phyloP scores from a whole-genome alignment of 2,113 vertebrate genomes.

The Anser brachyrhynchus region DNA sequence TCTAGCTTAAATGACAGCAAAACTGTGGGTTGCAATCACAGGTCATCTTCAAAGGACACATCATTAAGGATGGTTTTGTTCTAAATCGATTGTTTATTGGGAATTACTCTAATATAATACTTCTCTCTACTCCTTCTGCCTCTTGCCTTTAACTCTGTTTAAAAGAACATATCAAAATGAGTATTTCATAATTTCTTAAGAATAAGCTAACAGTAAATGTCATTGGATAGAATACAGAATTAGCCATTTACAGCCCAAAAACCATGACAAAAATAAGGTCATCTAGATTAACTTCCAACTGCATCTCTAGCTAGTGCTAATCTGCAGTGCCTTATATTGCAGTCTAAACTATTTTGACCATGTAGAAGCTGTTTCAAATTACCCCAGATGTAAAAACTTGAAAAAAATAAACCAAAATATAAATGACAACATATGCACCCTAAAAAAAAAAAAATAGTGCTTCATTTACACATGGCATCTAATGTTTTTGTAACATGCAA shows the following conservation, averaged over 20 bases:
- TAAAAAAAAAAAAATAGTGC: not conserved
- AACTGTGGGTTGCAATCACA: conserved; percentile 67
- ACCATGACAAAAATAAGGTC: not conserved
- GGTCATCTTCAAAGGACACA: conserved; percentile 68
- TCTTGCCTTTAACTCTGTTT: not conserved
- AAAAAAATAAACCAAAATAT: not conserved
- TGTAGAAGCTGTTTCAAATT: not conserved
- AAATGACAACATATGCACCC: not conserved
- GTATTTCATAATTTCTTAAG: not conserved
- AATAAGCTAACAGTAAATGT: not conserved
- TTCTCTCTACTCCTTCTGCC: not conserved
- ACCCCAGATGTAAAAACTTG: not conserved
- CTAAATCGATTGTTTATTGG: conserved; percentile 17
- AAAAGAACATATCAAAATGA: not conserved
- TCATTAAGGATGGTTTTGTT: conserved; percentile 55
- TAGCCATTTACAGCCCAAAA: conserved; percentile 18
- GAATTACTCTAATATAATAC: not conserved
- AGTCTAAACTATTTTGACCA: not conserved
- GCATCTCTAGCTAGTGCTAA: not conserved
- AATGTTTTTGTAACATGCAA: not conserved
- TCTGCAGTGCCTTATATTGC: not conserved
- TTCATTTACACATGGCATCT: accelerated
- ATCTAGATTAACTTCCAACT: not conserved
- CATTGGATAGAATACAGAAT: not conserved
- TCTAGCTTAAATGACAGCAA: conserved; percentile 71